Evolutionary conservation across 2,888 invertebrate genomes (phyloP).

Genomic region (Ormyrus labotus): DNA sequence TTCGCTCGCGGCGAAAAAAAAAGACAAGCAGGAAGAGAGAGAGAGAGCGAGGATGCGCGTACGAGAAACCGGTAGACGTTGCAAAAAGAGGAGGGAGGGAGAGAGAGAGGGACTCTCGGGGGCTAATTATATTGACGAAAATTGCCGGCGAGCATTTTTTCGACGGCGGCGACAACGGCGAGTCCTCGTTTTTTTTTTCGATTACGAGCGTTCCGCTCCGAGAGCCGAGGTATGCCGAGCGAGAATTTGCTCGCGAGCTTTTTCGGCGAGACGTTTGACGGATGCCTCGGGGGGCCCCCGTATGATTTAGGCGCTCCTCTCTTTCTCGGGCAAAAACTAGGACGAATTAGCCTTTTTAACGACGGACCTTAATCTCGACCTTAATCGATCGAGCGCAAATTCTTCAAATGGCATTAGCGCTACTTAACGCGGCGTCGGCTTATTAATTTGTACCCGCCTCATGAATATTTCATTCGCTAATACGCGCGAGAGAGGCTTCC

Average conservation of each 20-base stretch:
- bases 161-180: neutral
- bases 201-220: neutral
- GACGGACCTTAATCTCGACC: no score
- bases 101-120: neutral
- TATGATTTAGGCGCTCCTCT: neutral
- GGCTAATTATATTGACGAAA: conserved; percentile 50
- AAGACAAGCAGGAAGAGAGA: conserved; percentile 40
- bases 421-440: no score
- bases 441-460: no score
- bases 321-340: neutral
- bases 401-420: no score
- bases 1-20: conserved; percentile 50
- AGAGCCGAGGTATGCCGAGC: neutral
- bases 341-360: no score
- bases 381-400: no score
- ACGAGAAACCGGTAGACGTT: neutral
- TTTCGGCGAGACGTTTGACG: neutral
- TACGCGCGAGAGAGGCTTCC: no score
- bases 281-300: no score
- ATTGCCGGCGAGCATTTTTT: conserved; percentile 34
- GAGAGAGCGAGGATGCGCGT: neutral
- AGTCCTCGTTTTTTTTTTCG: neutral
- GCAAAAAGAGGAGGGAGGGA: neutral
- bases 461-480: no score
- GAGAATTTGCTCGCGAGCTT: neutral